A percentile compares a stretch with the other conserved stretches of the same genome.
phyloP scores from a whole-genome alignment of 2,113 vertebrate species.

The Anoura caudifer region DNA sequence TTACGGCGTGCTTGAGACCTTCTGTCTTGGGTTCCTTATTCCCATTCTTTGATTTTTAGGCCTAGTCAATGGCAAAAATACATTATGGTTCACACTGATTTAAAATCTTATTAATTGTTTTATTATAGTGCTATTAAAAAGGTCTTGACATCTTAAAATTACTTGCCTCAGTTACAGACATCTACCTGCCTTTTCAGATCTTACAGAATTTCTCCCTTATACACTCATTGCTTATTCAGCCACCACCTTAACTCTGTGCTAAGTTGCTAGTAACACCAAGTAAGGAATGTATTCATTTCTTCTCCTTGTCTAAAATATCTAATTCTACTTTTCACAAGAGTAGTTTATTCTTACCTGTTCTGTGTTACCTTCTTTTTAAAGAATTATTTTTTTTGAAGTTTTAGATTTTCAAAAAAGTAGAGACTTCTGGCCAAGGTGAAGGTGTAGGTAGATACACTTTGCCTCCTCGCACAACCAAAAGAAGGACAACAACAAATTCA shows the following conservation, averaged over 20 bases:
- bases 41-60: not conserved
- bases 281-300: not conserved
- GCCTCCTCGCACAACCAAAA: no score
- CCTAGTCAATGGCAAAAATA: not conserved
- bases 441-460: no score
- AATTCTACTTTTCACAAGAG: not conserved
- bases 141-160: not conserved
- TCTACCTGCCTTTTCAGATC: not conserved
- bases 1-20: not conserved
- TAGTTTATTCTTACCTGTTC: not conserved
- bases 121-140: not conserved
- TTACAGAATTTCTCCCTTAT: not conserved
- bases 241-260: not conserved
- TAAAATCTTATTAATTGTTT: not conserved
- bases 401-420: not conserved
- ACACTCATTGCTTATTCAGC: not conserved
- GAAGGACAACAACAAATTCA: no score
- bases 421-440: no score
- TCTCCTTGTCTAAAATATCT: not conserved
- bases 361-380: not conserved
- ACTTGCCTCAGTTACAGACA: not conserved
- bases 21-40: constrained; percentile 4
- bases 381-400: not conserved
- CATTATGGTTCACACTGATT: not conserved
- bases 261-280: not conserved